These are phyloP conservation scores for Andrena dorsata DNA, from an alignment of 2,888 invertebrate genomes.

Conservation along the genomic window DNA sequence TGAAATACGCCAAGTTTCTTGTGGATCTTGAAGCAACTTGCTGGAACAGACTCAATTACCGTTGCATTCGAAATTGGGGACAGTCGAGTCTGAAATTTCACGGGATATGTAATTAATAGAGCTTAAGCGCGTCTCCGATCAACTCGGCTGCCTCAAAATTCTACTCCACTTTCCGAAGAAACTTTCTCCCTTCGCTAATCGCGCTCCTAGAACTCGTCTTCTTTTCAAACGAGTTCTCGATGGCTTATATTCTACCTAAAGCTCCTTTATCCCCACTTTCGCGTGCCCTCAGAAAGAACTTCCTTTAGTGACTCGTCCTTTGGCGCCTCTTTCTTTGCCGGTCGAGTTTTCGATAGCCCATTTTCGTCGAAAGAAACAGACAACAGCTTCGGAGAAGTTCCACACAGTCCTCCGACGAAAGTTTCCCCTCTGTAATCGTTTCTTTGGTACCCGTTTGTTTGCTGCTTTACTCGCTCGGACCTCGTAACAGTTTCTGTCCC, in stretches of 20 bases:
- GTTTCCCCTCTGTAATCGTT: slow-evolving; percentile 7
- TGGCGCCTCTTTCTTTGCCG: neutral
- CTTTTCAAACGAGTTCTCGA: neutral
- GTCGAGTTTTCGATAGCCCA: slow-evolving; percentile 24
- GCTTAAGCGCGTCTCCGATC: neutral
- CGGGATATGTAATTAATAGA: neutral
- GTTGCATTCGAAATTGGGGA: neutral
- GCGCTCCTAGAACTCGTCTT: neutral
- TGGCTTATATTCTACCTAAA: neutral
- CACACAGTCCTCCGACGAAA: neutral
- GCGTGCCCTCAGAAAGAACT: neutral
- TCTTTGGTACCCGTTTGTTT: slow-evolving; percentile 7
- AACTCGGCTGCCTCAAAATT: neutral
- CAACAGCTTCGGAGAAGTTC: slow-evolving; percentile 5
- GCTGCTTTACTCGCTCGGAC: slow-evolving; percentile 10
- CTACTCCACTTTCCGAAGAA: neutral
- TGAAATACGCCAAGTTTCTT: neutral
- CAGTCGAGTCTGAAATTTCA: neutral
- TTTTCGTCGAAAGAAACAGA: slow-evolving; percentile 21
- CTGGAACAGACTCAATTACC: slow-evolving; percentile 17
- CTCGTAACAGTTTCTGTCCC: neutral
- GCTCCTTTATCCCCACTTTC: slow-evolving; percentile 10
- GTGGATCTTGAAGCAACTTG: neutral
- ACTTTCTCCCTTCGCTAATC: neutral
- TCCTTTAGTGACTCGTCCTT: slow-evolving; percentile 18